Conservation (phyloP, 1,140 invertebrate species). For the Telenomus remus region DNA sequence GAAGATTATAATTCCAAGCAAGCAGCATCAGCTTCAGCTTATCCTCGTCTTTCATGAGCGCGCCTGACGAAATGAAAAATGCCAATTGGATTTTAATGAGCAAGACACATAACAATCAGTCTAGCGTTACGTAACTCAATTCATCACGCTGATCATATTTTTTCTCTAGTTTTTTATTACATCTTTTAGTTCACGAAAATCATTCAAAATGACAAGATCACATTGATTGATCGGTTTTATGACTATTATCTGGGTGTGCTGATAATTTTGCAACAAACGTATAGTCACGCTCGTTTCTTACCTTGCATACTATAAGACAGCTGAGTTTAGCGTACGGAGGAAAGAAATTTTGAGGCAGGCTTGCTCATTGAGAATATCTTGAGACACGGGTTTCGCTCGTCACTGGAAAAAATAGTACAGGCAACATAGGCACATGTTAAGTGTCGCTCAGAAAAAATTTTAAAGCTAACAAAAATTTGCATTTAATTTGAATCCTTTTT, state of each 20-base stretch:
- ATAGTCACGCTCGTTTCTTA: slow-evolving; percentile 46
- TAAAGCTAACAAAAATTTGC: too few species aligned
- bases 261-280: slow-evolving; percentile 16
- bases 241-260: too few species aligned
- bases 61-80: slow-evolving; percentile 74
- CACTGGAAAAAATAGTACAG: slow-evolving; percentile 60
- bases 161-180: too few species aligned
- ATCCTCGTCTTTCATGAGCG: slow-evolving; percentile 86
- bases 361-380: slow-evolving; percentile 62
- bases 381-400: slow-evolving; percentile 54
- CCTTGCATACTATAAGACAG: slow-evolving; percentile 57
- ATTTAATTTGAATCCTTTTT: too few species aligned
- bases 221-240: too few species aligned
- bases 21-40: slow-evolving; percentile 90
- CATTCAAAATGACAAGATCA: too few species aligned
- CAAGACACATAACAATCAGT: slow-evolving; percentile 6
- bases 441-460: slow-evolving; percentile 19
- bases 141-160: too few species aligned
- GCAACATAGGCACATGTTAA: slow-evolving; percentile 54
- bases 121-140: too few species aligned
- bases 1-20: slow-evolving; percentile 85
- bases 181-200: too few species aligned
- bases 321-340: slow-evolving; percentile 47
- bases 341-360: slow-evolving; percentile 63
- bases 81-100: slow-evolving; percentile 61